Evolutionary conservation across 2,113 vertebrate species (phyloP).

Genomic region (Phycodurus eques): DNA sequence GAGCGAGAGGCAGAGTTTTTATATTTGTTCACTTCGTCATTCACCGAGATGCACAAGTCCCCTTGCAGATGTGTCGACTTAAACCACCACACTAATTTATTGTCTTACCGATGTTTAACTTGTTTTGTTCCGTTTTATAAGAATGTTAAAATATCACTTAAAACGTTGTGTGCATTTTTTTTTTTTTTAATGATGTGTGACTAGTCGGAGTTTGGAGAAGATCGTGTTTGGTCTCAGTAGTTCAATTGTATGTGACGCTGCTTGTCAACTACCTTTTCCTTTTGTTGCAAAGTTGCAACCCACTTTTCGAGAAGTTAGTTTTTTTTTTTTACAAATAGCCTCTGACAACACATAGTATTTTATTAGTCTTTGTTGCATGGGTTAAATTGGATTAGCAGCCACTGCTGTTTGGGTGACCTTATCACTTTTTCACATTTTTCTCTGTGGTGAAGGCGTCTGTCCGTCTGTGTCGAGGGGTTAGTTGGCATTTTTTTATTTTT

Average conservation of each 20-base stretch:
- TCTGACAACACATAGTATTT: too few species aligned
- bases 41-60: not conserved
- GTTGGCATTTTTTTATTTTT: constrained; percentile 12
- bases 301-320: too few species aligned
- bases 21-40: not conserved
- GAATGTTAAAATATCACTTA: not conserved
- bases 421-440: not conserved
- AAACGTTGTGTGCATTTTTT: not conserved
- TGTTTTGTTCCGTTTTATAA: not conserved
- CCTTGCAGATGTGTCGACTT: not conserved
- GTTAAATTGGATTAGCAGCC: not conserved
- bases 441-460: constrained; percentile 1
- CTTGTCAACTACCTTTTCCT: too few species aligned
- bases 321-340: too few species aligned
- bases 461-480: constrained; percentile 20
- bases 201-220: not conserved
- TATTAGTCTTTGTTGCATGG: not conserved
- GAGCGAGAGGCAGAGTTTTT: not conserved
- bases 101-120: not conserved
- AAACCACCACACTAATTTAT: not conserved
- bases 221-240: not conserved
- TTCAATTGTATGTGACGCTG: too few species aligned
- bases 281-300: too few species aligned
- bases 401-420: not conserved
- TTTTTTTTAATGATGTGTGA: not conserved